Evolutionary conservation across 2,797 vertebrate species (phyloP), one percentile per base, ranked within the genome.

Genomic region (Phrynocephalus forsythii): DNA sequence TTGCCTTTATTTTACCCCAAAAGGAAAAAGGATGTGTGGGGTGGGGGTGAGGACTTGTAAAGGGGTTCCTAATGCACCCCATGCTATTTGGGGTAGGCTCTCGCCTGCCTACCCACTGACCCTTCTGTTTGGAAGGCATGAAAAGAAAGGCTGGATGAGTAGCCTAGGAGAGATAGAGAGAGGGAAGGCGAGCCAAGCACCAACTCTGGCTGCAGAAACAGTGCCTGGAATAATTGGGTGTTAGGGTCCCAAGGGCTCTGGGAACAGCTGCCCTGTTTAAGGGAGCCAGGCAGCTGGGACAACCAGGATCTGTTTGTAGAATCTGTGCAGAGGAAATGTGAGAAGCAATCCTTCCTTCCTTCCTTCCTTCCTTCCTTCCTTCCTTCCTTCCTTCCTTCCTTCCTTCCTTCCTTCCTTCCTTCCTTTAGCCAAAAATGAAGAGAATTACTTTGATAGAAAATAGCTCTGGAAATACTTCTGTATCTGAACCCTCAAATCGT

Each of bases 1-100:
- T 76, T 87, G 87, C 87, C 87, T 88, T 88, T 87, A 83, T 87
- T 79, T 71, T 67, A 87, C 89, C 82, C 89, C 86, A 72, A 82
- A 85, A 63, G 89, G 86, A 77, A 77, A 63, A 28, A 84, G 66
- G 72, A 63, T 81, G 56, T 85, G 22, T 38, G 52, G 16, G 63
- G 75, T 48, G 44, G 20, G 26, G 30, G 30, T 67, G 38, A 22
- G n/a, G 48, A 80, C 63, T 84, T 84, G 77, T 69, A 80, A 77
- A 63, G 82, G 82, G 78, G 50, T 81, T 85, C 78, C 38, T 15
- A 24, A 76, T 76, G 69, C 81, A 76, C 69, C 81, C 69, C 30
- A 75, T 24, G 20, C 77, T 5, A 66, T 88, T 81, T 52, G 24
- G 52, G 24, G 48, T 26, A 56, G 44, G 16, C 38, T 52, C 26